phyloP scores from a whole-genome alignment of 2,888 invertebrate genomes.

The Tineola bisselliella region DNA sequence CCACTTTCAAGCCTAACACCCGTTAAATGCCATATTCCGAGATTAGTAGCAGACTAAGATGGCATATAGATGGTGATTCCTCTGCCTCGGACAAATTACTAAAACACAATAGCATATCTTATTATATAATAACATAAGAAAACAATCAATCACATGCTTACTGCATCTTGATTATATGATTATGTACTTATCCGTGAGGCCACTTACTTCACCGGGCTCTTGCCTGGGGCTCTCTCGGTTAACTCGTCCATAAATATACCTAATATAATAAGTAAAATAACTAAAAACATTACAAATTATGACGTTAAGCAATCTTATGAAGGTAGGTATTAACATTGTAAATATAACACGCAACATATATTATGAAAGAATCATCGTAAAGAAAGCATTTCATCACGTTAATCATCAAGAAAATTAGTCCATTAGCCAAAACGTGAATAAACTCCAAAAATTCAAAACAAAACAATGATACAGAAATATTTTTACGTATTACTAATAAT shows the following conservation, averaged over 20 bases:
- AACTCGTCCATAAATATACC: conserved; percentile 2
- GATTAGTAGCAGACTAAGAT: too few species aligned
- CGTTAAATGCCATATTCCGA: too few species aligned
- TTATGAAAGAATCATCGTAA: background rate
- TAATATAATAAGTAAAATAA: conserved; percentile 13
- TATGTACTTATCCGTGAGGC: conserved; percentile 33
- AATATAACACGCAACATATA: background rate
- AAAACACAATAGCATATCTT: background rate
- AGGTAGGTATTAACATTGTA: background rate
- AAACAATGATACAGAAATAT: background rate
- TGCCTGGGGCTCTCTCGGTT: conserved; percentile 2
- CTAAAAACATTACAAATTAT: conserved; percentile 18
- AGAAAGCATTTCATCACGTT: background rate
- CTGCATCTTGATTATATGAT: conserved; percentile 49
- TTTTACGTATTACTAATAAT: background rate
- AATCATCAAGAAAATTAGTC: background rate
- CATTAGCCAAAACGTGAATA: background rate
- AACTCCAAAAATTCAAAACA: background rate
- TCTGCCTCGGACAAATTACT: background rate
- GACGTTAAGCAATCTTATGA: conserved; percentile 14
- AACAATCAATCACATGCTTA: conserved; percentile 26
- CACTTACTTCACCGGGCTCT: conserved; percentile 4
- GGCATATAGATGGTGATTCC: too few species aligned
- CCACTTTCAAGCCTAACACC: too few species aligned
- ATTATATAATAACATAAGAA: conserved; percentile 12